A percentile compares a stretch with the other conserved stretches of the same genome.
phyloP scores from a whole-genome alignment of 2,113 vertebrate species.

The Platysteira castanea region DNA sequence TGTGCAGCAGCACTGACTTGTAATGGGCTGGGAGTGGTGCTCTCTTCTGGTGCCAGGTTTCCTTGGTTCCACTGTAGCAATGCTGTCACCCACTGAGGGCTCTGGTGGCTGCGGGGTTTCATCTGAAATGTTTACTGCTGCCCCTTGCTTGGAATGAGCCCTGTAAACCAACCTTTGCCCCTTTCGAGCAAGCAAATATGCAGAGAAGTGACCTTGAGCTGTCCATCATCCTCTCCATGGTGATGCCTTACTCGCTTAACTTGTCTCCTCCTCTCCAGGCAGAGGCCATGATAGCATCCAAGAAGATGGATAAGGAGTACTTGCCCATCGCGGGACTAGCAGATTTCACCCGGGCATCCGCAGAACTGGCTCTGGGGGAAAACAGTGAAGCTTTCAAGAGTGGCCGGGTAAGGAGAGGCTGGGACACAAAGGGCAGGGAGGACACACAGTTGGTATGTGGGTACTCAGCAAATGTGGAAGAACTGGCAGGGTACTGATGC shows the following conservation, averaged over 20 bases:
- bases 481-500: neutral
- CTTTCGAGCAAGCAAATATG: neutral
- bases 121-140: neutral
- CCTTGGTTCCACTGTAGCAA: neutral
- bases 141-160: neutral
- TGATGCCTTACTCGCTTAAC: neutral
- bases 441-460: fast-evolving
- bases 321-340: constrained; percentile 83
- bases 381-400: constrained; percentile 86
- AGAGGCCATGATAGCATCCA: constrained; percentile 83
- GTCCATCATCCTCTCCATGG: fast-evolving
- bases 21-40: neutral
- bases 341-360: constrained; percentile 84
- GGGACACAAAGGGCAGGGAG: neutral
- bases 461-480: neutral
- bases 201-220: neutral
- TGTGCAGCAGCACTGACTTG: neutral
- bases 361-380: constrained; percentile 84
- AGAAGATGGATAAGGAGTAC: constrained; percentile 94
- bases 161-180: neutral
- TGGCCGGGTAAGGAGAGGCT: constrained; percentile 80
- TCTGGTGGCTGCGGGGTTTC: neutral
- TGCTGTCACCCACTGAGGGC: neutral
- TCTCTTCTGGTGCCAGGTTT: neutral
- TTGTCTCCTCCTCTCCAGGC: constrained; percentile 71